Base-by-base conservation (phyloP, 2,797 vertebrate species). In the Psittacula derbiana region DNA sequence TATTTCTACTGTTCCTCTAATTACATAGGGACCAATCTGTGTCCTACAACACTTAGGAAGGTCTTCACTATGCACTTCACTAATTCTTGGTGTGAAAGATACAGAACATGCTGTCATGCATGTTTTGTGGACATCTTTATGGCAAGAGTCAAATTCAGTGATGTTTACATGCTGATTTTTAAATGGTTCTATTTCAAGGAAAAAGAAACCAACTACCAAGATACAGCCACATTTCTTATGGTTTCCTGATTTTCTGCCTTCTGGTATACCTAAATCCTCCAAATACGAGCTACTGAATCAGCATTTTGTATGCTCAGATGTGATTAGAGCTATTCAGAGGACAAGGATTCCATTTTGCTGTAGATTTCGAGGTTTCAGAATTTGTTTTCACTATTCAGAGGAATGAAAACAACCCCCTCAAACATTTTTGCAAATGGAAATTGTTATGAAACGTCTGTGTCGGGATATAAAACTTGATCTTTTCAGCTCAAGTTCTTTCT, bases 401-500 rank as follows among this genome's bases (percentile, higher is more conserved):
- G 91, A 96, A 95, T 84, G 83, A 96, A 97, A 96, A 93, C 75
- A 96, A 96, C 69, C 67, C 49, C 65, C 70, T 94, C 18, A 80
- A 95, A 95, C 49, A 82, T 60, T 74, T 90, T 89, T 92, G 65
- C 74, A 89, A 94, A 85, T 92, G 92, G 83, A 93, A 95, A 89
- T 94, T 93, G 61, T 95, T 93, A 94, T 80, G 81, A 95, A 95
- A 96, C 74, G 27, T 70, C 66, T 94, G 55, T 82, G 92, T 95
- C 60, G 88, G 74, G 40, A 73, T 74, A 86, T 82, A 95, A 94
- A 96, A 96, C 50, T 33, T 92, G 94, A 94, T 95, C 80, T 96
- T 88, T 93, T 70, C 23, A 7, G 82, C 66, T 95, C 82, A 80
- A 76, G 71, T 93, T 96, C 93, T 93, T 92, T 90, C 72, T 96